phyloP scores from a whole-genome alignment of 1,140 invertebrate genomes.

The Cotesia glomerata region DNA sequence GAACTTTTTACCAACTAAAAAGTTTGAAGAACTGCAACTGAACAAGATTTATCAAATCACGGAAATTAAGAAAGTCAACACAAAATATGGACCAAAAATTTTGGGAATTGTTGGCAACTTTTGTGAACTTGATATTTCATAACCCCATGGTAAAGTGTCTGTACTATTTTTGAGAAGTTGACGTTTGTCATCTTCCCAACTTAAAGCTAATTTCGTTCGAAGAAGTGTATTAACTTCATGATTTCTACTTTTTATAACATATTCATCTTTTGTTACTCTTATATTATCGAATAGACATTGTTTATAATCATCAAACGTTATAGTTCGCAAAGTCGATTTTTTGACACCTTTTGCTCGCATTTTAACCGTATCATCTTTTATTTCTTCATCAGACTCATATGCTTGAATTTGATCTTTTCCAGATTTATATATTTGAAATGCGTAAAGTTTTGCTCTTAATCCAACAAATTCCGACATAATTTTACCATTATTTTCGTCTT shows the following conservation, averaged over 20 bases:
- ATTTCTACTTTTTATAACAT: too few relatives aligned
- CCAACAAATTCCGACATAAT: slow-evolving; percentile 32
- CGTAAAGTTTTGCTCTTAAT: slow-evolving; percentile 31
- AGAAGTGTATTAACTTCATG: slow-evolving; percentile 10
- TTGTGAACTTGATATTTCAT: too few relatives aligned
- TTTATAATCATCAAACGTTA: slow-evolving; percentile 21
- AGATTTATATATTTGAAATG: neutral
- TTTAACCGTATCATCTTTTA: neutral
- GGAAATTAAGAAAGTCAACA: too few relatives aligned
- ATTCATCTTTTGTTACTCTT: neutral
- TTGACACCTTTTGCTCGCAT: slow-evolving; percentile 31
- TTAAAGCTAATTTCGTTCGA: slow-evolving; percentile 17
- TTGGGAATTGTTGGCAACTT: neutral
- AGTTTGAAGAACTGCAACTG: too few relatives aligned
- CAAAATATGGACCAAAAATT: too few relatives aligned
- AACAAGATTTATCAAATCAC: too few relatives aligned
- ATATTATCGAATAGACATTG: neutral
- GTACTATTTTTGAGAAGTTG: neutral
- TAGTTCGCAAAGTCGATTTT: slow-evolving; percentile 4
- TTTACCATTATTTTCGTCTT: slow-evolving; percentile 30
- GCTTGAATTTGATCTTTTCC: too few relatives aligned
- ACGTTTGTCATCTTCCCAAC: slow-evolving; percentile 15
- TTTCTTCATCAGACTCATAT: too few relatives aligned
- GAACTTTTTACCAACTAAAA: too few relatives aligned
- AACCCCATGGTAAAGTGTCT: slow-evolving; percentile 27